Conservation (phyloP, 2,888 invertebrate species). For the Psylliodes chrysocephalus region DNA sequence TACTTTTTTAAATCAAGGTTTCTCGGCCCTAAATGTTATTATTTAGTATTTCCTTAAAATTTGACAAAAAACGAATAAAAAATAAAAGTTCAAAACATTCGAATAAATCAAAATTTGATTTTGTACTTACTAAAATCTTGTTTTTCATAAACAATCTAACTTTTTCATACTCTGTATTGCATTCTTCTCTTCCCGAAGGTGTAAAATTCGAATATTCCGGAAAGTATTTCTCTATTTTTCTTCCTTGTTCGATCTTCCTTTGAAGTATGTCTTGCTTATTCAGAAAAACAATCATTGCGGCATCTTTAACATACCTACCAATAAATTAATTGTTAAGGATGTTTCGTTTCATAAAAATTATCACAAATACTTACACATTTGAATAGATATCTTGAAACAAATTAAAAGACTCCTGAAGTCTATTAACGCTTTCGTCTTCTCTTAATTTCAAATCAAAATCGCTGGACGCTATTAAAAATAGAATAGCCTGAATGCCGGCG, state of each 20-base stretch:
- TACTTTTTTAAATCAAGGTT: too few species aligned
- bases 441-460: slow-evolving; percentile 82
- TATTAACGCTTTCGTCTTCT: slow-evolving; percentile 76
- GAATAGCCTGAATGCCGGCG: slow-evolving; percentile 83
- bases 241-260: slow-evolving; percentile 76
- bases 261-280: slow-evolving; percentile 84
- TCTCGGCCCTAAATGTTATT: too few species aligned
- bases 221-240: slow-evolving; percentile 73
- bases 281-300: slow-evolving; percentile 82
- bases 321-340: background rate
- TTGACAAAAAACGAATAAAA: too few species aligned
- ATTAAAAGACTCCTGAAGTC: slow-evolving; percentile 76
- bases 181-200: slow-evolving; percentile 63
- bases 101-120: background rate
- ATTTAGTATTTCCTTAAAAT: too few species aligned
- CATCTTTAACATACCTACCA: slow-evolving; percentile 76
- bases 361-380: slow-evolving; percentile 74
- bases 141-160: slow-evolving; percentile 76
- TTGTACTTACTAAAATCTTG: slow-evolving; percentile 70
- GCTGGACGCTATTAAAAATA: slow-evolving; percentile 83
- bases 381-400: slow-evolving; percentile 83
- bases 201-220: slow-evolving; percentile 72
- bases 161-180: slow-evolving; percentile 72
- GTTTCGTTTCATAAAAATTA: too few species aligned
- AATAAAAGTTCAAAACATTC: background rate